Percentiles rank a stretch among this genome's conserved stretches.
These are phyloP conservation scores for Linurgus olivaceus DNA, from an alignment of 2,797 vertebrate species.

Conservation along the genomic window DNA sequence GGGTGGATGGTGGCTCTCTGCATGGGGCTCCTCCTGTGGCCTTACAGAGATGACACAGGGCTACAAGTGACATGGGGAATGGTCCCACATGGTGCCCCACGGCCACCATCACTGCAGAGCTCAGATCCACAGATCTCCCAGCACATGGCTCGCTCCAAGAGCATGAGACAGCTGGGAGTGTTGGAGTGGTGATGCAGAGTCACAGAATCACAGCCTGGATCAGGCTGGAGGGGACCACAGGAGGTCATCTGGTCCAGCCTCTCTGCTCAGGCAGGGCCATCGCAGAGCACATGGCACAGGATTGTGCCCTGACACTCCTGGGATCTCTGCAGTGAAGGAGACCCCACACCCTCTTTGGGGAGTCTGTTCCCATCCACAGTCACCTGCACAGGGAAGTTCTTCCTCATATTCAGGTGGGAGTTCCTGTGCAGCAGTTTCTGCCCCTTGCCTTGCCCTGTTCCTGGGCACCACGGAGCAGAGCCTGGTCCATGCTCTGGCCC, in stretches of 20 bases:
- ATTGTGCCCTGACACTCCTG: not conserved
- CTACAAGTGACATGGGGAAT: not conserved
- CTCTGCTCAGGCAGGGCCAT: not conserved
- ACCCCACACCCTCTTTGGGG: not conserved
- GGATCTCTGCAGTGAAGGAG: not conserved
- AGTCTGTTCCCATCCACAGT: not conserved
- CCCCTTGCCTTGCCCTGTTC: too few species aligned
- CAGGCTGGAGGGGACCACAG: not conserved
- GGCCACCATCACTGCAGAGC: not conserved
- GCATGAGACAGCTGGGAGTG: not conserved
- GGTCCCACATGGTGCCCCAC: rapidly evolving
- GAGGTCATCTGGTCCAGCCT: not conserved
- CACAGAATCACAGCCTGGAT: not conserved
- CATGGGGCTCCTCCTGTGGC: not conserved
- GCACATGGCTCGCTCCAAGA: rapidly evolving
- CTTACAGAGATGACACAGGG: rapidly evolving
- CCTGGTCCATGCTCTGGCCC: not conserved
- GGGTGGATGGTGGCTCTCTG: not conserved
- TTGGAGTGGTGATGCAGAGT: not conserved
- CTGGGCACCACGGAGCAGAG: not conserved
- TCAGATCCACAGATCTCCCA: not conserved
- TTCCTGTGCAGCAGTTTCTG: not conserved
- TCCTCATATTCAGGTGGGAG: not conserved
- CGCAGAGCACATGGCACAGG: too few species aligned
- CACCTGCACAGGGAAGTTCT: not conserved